Percentiles rank a stretch among this genome's conserved stretches.
These are phyloP conservation scores for Drosophila pseudoobscura DNA, from an alignment of 1,140 invertebrate genomes.

Conservation along the genomic window DNA sequence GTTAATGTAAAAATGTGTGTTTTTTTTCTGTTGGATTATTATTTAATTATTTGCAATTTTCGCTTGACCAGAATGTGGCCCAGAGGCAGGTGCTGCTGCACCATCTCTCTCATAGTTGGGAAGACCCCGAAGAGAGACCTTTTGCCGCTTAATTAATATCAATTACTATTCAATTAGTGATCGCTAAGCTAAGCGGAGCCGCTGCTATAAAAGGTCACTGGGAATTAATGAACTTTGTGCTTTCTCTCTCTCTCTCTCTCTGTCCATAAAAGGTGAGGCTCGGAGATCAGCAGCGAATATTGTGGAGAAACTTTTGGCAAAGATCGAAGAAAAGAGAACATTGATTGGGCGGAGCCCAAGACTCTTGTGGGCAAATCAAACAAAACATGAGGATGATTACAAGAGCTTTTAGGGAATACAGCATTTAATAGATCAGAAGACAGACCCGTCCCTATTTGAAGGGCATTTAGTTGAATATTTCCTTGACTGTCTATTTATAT, in stretches of 20 bases:
- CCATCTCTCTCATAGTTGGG: neutral
- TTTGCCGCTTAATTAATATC: conserved; percentile 69
- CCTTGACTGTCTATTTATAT: too few species aligned
- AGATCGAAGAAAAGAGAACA: neutral
- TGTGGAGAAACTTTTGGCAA: neutral
- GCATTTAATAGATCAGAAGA: too few species aligned
- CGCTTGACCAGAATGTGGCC: conserved; percentile 38
- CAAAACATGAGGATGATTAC: too few species aligned
- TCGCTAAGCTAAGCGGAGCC: conserved; percentile 39
- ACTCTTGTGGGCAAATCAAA: neutral
- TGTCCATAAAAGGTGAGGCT: conserved; percentile 26
- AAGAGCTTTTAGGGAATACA: too few species aligned
- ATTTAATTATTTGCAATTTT: conserved; percentile 51
- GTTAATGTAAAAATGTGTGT: conserved; percentile 68
- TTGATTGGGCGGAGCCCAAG: neutral
- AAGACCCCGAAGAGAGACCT: conserved; percentile 20
- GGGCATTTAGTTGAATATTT: too few species aligned
- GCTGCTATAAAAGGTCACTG: conserved; percentile 45
- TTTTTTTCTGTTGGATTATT: conserved; percentile 48
- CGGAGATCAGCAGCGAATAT: conserved; percentile 12
- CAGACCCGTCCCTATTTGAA: too few species aligned
- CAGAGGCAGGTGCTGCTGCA: conserved; percentile 24
- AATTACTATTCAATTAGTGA: conserved; percentile 78
- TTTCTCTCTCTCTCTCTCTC: conserved; percentile 11
- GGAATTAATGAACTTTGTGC: conserved; percentile 60